phyloP scores from a whole-genome alignment of 2,797 vertebrate species.

The Crax fasciolata region DNA sequence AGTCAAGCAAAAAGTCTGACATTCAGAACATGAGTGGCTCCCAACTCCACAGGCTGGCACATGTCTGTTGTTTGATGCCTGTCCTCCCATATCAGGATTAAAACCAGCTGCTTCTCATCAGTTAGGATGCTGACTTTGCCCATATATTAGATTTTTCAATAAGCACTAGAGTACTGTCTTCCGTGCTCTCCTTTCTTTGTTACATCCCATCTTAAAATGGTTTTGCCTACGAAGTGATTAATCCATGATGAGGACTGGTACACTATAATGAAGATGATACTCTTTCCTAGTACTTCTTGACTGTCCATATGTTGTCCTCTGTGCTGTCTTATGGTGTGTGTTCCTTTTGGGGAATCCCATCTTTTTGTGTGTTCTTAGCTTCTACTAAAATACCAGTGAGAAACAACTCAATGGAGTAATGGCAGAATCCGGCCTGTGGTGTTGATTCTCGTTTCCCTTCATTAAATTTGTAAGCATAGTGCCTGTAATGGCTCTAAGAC shows the following conservation, averaged over 20 bases:
- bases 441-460: not conserved
- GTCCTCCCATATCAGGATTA: not conserved
- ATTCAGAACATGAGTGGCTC: not conserved
- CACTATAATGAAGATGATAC: not conserved
- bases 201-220: not conserved
- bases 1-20: not conserved
- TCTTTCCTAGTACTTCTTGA: not conserved
- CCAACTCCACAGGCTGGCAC: not conserved
- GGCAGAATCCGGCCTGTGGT: not conserved
- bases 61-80: not conserved
- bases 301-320: fast-evolving
- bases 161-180: not conserved
- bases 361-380: not conserved
- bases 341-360: not conserved
- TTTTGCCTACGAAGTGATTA: not conserved
- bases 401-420: not conserved
- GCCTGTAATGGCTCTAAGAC: not conserved
- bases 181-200: not conserved
- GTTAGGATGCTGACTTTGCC: not conserved
- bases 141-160: not conserved
- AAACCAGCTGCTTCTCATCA: not conserved
- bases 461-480: not conserved
- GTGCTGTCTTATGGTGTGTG: not conserved
- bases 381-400: not conserved
- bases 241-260: not conserved